These are phyloP conservation scores for Luehdorfia chinensis DNA, from an alignment of 1,140 invertebrate species.

Conservation along the genomic window DNA sequence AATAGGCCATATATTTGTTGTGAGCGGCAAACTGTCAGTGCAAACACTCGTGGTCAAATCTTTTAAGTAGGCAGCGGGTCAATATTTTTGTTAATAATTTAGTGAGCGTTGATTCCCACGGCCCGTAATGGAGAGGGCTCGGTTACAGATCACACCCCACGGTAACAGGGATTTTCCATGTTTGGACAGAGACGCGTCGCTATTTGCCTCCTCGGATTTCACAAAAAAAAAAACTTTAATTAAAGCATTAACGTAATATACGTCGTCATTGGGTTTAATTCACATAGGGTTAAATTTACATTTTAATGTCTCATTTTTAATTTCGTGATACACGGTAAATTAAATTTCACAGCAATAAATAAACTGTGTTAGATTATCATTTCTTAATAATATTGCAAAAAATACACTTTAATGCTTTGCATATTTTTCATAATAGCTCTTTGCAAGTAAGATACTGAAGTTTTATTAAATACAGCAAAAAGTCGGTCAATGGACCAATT, in stretches of 20 bases:
- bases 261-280: background rate
- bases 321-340: too few species aligned
- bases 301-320: constrained; percentile 1
- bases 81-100: constrained; percentile 76
- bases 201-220: background rate
- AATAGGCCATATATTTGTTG: constrained; percentile 56
- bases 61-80: constrained; percentile 70
- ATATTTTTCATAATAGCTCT: constrained; percentile 4
- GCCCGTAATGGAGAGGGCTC: constrained; percentile 50
- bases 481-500: constrained; percentile 52
- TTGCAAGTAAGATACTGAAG: constrained; percentile 5
- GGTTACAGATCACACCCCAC: constrained; percentile 54
- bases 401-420: background rate
- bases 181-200: constrained; percentile 25
- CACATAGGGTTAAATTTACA: background rate
- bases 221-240: constrained; percentile 5
- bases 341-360: constrained; percentile 1
- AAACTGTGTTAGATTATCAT: constrained; percentile 5
- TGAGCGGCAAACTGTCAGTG: constrained; percentile 56
- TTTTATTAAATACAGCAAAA: constrained; percentile 28
- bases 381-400: constrained; percentile 4
- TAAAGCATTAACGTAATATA: background rate
- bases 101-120: constrained; percentile 60
- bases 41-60: constrained; percentile 69
- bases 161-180: constrained; percentile 17